Evolutionary conservation across 1,140 invertebrate species (phyloP), one percentile per base, ranked within the genome.

Genomic region (Diploscapter pachys): DNA sequence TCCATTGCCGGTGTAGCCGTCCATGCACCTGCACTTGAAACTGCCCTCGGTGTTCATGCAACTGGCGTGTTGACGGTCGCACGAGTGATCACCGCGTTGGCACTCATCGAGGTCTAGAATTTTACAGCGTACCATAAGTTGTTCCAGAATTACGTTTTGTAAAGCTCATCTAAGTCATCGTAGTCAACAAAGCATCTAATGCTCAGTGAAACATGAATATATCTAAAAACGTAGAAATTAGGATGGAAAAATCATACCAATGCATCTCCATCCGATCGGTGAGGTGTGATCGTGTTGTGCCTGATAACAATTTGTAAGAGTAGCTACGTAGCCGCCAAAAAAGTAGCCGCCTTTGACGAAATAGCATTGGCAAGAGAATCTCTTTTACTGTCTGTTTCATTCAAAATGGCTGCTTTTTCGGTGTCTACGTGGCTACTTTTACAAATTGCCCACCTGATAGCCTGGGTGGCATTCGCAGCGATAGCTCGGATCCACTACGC

Each of bases 91-190:
- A 48, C 91, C 91, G 52, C 89, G 88, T 50, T 88, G 86, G 84
- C 93, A 97, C 86, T 97, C 94, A 82, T 97, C 91, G 61, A 94
- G 90, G 85, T 97, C 94, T 65, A 90, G 86, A 85, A 31, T 31
- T 31, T 31, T 31, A 31, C 31, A 31, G 31, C 31, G 92, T 93
- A 0, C 82, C 85, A 72, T 54, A 9, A 63, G 8, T 64, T 55
- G 3, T 78, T 6, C 13, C 31, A 31, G 31, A 31, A 31, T 31
- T 31, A 31, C 31, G 31, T 31, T 31, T 31, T 31, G 31, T 31
- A 31, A 31, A 31, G 31, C 31, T 31, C 31, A 31, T 31, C 31
- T 31, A 31, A 31, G 31, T 31, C 31, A 31, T 31, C 1, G 31
- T 31, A 31, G 31, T 31, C 31, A 31, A 31, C 31, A 31, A 31